phyloP scores from a whole-genome alignment of 53 echinoderm and acorn worm genomes.

The Mesocentrotus franciscanus region DNA sequence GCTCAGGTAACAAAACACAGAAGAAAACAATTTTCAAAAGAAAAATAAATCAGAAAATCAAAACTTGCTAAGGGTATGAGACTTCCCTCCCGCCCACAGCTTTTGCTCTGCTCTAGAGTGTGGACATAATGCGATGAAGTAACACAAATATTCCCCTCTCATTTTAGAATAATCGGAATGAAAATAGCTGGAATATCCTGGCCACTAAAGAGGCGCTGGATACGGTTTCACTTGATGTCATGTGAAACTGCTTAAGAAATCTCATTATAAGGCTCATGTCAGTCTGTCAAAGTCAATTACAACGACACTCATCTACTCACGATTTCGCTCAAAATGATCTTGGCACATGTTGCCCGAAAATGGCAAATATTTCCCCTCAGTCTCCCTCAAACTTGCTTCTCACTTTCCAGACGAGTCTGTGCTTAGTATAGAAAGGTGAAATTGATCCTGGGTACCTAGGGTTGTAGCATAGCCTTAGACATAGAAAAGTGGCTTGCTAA shows the following conservation, averaged over 20 bases:
- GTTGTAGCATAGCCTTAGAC: too few relatives aligned
- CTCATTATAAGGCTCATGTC: constrained; percentile 52
- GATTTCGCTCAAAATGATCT: constrained; percentile 22
- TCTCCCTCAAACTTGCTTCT: neutral
- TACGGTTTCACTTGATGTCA: constrained; percentile 31
- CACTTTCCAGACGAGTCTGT: neutral
- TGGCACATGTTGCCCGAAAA: constrained; percentile 60
- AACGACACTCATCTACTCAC: constrained; percentile 1
- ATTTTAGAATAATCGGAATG: neutral
- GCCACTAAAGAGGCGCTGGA: neutral
- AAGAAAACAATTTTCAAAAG: too few relatives aligned
- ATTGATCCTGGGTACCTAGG: neutral
- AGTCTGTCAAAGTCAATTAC: constrained; percentile 23
- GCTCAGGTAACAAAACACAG: too few relatives aligned
- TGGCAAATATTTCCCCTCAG: constrained; percentile 45
- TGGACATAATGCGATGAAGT: neutral
- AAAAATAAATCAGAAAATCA: too few relatives aligned
- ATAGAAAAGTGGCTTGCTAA: neutral
- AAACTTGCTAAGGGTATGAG: too few relatives aligned
- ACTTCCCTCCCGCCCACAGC: too few relatives aligned
- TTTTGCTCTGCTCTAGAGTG: too few relatives aligned
- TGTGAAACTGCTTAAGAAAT: constrained; percentile 62
- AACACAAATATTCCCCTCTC: constrained; percentile 2
- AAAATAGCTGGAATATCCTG: constrained; percentile 20
- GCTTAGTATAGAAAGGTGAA: neutral